Evolutionary conservation across 2,113 vertebrate species (phyloP).

Genomic region (Ammodytes marinus): DNA sequence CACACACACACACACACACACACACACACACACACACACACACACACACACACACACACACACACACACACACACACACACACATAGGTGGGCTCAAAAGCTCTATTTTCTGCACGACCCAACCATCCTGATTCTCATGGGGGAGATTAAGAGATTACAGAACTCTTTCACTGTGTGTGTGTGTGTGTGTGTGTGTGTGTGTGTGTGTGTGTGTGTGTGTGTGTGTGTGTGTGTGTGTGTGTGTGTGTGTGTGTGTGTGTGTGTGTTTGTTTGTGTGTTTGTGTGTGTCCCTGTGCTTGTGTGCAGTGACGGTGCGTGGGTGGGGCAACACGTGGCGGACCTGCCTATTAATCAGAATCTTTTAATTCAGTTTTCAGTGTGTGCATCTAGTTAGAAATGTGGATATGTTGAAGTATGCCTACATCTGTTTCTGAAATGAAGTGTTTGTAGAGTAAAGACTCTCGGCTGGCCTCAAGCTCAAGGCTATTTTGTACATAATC

Average conservation of each 20-base stretch:
- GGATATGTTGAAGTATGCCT: constrained; percentile 7
- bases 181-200: constrained; percentile 4
- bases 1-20: not conserved
- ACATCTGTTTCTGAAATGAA: not conserved
- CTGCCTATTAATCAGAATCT: constrained; percentile 22
- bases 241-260: constrained; percentile 14
- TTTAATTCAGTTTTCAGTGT: constrained; percentile 31
- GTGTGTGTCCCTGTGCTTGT: constrained; percentile 1
- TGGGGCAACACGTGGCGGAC: constrained; percentile 35
- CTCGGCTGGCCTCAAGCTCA: not conserved
- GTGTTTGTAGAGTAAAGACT: not conserved
- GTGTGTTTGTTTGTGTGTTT: not conserved
- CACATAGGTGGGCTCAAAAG: constrained; percentile 15
- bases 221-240: not conserved
- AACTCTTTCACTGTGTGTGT: constrained; percentile 8
- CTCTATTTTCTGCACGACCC: constrained; percentile 34
- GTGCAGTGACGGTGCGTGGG: constrained; percentile 42
- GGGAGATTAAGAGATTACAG: constrained; percentile 74
- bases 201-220: constrained; percentile 22
- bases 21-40: not conserved
- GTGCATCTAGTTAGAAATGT: not conserved
- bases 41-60: constrained; percentile 5
- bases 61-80: constrained; percentile 18
- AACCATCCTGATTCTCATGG: constrained; percentile 44
- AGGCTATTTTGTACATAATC: not conserved